phyloP scores from a whole-genome alignment of 1,140 invertebrate genomes.

The Aphidius gifuensis region DNA sequence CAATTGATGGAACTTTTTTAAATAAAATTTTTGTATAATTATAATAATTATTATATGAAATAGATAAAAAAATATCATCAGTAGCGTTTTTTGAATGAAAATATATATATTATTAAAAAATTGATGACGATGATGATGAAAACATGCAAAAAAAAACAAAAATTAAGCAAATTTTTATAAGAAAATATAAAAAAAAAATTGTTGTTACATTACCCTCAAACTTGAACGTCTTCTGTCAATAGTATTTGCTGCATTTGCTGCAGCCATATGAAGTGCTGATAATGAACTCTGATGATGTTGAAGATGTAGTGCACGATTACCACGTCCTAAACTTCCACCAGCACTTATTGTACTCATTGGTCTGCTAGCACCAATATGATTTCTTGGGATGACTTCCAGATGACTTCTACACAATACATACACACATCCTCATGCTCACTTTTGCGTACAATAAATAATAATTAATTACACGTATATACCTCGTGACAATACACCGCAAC shows the following conservation, averaged over 20 bases:
- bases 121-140: not conserved
- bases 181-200: constrained; percentile 2
- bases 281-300: constrained; percentile 51
- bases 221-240: constrained; percentile 52
- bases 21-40: too few relatives aligned
- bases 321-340: constrained; percentile 49
- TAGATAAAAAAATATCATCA: constrained; percentile 1
- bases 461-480: constrained; percentile 24
- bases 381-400: constrained; percentile 52
- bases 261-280: constrained; percentile 45
- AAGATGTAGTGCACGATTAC: constrained; percentile 45
- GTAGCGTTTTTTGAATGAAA: not conserved
- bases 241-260: constrained; percentile 44
- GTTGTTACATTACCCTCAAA: constrained; percentile 42
- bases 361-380: constrained; percentile 37
- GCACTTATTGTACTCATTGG: constrained; percentile 49
- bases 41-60: too few relatives aligned
- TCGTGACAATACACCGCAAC: constrained; percentile 41
- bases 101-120: constrained; percentile 7
- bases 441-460: constrained; percentile 24
- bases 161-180: not conserved
- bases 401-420: constrained; percentile 50
- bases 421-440: constrained; percentile 49
- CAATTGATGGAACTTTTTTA: too few relatives aligned
- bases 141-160: constrained; percentile 10